Base-by-base conservation (phyloP, 2,797 vertebrate species). In the Pseudomugil gertrudae region DNA sequence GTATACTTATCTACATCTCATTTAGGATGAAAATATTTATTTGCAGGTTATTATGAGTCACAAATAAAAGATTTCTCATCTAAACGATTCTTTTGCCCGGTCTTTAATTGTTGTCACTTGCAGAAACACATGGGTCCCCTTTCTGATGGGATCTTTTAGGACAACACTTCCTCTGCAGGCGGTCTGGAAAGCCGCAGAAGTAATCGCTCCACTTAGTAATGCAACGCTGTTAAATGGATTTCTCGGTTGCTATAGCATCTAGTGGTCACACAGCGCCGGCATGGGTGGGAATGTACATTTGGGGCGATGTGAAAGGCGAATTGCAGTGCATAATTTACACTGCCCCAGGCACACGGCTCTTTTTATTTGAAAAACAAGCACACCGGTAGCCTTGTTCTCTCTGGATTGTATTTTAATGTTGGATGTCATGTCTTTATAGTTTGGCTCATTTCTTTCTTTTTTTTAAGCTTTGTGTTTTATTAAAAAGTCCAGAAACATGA, bases 171-270 rank as follows among this genome's bases (percentile, higher is more conserved):
- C 14, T 55, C 58, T 54, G 61, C 57, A 32, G 57, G 72, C 5
- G 9, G 83, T 75, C 59, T 40, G 77, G 51, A 58, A 55, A 65
- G 66, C 36, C 6, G 55, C 63, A 14, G 53, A 66, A 57, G 65
- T 61, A 79, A 80, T 78, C 27, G 8, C 62, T 76, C 54, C 38
- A 1, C 38, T 72, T n/a, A 24, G 77, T 87, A 76, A 82, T 73
- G 66, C 64, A 35, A 67, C 72, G 63, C 64, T 63, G 59, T 40
- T 74, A 66, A 85, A 78, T 53, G 73, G 77, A 81, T 81, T 72
- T 71, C 59, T 61, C 32, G 0, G 71, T 76, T 74, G 69, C 65
- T 61, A 63, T 72, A 70, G 60, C 58, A 52, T 54, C 78, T 63
- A 69, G 63, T 61, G 80, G 33, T 84, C 75, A 71, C 3, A 60